Conservation (phyloP, 2,113 vertebrate genomes). For the Nyctibius bracteatus region DNA sequence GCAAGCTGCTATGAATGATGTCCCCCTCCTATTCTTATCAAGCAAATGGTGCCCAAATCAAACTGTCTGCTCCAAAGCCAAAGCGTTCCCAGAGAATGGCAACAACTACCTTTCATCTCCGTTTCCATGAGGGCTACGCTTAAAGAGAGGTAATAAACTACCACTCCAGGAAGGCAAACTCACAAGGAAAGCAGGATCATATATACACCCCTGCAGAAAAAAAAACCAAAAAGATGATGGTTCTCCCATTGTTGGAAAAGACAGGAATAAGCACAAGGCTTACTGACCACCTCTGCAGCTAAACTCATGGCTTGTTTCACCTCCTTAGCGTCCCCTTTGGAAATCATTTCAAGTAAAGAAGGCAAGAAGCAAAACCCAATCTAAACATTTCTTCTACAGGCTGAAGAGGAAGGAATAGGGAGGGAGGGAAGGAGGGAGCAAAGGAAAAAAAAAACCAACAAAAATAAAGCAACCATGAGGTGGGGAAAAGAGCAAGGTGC, state of each 20-base stretch:
- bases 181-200: background rate
- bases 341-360: background rate
- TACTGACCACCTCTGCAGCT: background rate
- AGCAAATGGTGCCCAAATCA: background rate
- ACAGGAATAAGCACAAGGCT: background rate
- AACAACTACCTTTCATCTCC: background rate
- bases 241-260: background rate
- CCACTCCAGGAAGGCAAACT: background rate
- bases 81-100: background rate
- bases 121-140: background rate
- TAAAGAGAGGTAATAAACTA: background rate
- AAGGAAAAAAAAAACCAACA: background rate
- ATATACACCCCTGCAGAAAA: background rate
- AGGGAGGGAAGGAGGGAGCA: background rate
- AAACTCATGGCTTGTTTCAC: background rate
- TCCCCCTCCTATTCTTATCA: background rate
- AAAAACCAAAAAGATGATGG: background rate
- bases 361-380: background rate
- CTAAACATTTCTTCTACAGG: background rate
- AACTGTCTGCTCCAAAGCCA: background rate
- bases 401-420: background rate
- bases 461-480: background rate
- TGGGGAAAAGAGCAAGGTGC: background rate
- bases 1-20: background rate
- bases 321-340: background rate